Conservation (phyloP, 2,888 invertebrate genomes). For the Sarcophaga variegata region DNA sequence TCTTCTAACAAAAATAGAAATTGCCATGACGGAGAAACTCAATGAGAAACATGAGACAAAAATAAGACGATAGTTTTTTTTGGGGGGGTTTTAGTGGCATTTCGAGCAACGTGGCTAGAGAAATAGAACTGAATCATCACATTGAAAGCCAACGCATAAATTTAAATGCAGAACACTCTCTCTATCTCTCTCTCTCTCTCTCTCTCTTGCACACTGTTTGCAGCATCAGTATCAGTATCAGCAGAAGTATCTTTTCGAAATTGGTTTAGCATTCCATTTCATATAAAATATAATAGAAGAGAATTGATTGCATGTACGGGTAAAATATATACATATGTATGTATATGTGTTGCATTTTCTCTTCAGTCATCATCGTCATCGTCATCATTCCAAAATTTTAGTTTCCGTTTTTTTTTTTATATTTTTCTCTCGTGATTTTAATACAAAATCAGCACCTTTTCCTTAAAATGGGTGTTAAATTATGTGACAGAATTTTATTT, state of each 20-base stretch:
- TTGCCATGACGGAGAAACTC: not conserved
- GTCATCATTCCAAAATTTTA: slow-evolving; percentile 40
- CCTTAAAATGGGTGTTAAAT: slow-evolving; percentile 64
- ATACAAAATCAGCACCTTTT: slow-evolving; percentile 67
- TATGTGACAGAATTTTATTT: slow-evolving; percentile 68
- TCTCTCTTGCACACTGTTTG: not conserved
- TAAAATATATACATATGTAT: too few species aligned
- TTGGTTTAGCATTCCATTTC: slow-evolving; percentile 57
- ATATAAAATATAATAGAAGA: slow-evolving; percentile 39
- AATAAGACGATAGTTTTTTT: not conserved
- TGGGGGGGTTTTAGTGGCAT: slow-evolving; percentile 35
- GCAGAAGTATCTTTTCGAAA: slow-evolving; percentile 61
- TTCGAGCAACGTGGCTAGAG: slow-evolving; percentile 31
- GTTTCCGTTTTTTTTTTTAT: slow-evolving; percentile 29
- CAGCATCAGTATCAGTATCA: slow-evolving; percentile 60
- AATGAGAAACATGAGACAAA: not conserved
- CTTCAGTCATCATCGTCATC: not conserved
- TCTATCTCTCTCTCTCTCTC: not conserved
- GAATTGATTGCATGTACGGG: slow-evolving; percentile 4
- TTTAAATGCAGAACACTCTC: slow-evolving; percentile 64
- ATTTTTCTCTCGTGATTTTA: slow-evolving; percentile 26
- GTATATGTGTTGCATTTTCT: not conserved
- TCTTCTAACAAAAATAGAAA: slow-evolving; percentile 17
- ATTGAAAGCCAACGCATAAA: slow-evolving; percentile 63
- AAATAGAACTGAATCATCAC: slow-evolving; percentile 60